Percentiles rank a stretch among this genome's conserved stretches.
Evolutionary conservation across 2,797 vertebrate genomes (phyloP).

Genomic region (Cossypha polioptera): DNA sequence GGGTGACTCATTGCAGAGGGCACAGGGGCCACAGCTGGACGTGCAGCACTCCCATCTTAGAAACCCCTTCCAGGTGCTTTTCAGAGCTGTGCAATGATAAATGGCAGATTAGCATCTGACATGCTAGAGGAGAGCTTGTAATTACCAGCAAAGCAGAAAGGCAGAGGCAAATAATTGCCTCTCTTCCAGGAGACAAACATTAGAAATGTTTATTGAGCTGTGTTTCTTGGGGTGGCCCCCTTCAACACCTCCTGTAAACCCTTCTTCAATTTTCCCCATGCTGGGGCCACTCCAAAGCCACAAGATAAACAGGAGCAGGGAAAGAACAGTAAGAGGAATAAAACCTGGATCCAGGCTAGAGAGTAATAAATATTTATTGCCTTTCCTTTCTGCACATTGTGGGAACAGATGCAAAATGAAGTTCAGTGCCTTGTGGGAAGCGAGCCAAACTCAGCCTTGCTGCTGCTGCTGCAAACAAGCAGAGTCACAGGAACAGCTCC

Average conservation of each 20-base stretch:
- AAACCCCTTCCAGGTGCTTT: background rate
- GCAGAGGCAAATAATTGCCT: background rate
- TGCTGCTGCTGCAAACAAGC: background rate
- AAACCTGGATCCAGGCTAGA: background rate
- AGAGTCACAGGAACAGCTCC: background rate
- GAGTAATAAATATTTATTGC: slow-evolving; percentile 41
- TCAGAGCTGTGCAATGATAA: background rate
- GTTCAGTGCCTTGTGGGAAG: background rate
- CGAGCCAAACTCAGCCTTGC: background rate
- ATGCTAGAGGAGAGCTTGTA: background rate
- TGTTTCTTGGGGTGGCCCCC: background rate
- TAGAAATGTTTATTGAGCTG: background rate
- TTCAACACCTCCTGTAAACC: background rate
- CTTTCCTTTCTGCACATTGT: background rate
- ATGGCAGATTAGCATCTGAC: background rate
- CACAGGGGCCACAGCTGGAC: background rate
- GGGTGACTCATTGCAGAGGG: background rate
- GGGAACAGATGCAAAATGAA: background rate
- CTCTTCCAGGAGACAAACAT: background rate
- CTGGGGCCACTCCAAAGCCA: background rate
- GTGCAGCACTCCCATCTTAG: rapidly evolving
- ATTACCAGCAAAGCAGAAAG: background rate
- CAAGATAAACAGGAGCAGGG: background rate
- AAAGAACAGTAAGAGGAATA: background rate
- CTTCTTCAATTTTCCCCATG: background rate